These are phyloP conservation scores for Cantharis rustica DNA, from an alignment of 2,888 invertebrate genomes.

Conservation along the genomic window DNA sequence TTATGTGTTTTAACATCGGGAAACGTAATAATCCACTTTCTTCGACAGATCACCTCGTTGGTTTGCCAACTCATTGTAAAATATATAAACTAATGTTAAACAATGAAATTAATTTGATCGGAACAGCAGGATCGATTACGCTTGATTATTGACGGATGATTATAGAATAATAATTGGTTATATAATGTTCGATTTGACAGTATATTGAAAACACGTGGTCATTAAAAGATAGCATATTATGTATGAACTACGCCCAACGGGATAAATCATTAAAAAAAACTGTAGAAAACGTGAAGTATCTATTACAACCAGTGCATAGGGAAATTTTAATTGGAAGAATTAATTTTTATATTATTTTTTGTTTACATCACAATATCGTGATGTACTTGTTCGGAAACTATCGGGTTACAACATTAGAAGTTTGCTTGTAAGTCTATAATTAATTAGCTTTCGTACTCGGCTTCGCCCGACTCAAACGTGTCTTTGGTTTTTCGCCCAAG, in stretches of 20 bases:
- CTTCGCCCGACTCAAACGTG: no score
- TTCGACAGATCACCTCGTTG: no score
- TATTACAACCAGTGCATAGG: neutral
- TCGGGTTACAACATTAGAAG: no score
- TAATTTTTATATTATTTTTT: neutral
- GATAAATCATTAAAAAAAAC: neutral
- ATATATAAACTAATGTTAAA: no score
- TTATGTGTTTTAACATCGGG: no score
- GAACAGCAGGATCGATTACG: neutral
- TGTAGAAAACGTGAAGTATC: neutral
- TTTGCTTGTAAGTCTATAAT: no score
- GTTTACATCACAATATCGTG: neutral
- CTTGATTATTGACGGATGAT: neutral
- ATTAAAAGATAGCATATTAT: neutral
- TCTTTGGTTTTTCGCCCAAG: no score
- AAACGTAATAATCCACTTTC: no score
- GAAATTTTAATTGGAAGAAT: neutral
- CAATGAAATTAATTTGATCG: no score
- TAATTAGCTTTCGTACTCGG: no score
- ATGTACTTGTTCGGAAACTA: neutral
- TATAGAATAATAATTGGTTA: neutral
- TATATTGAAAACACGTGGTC: neutral
- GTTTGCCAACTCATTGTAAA: no score
- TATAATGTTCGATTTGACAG: neutral
- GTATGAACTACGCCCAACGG: neutral